Percentiles rank a stretch among this genome's conserved stretches.
phyloP scores from a whole-genome alignment of 2,797 vertebrate genomes.

The Danio choprae region DNA sequence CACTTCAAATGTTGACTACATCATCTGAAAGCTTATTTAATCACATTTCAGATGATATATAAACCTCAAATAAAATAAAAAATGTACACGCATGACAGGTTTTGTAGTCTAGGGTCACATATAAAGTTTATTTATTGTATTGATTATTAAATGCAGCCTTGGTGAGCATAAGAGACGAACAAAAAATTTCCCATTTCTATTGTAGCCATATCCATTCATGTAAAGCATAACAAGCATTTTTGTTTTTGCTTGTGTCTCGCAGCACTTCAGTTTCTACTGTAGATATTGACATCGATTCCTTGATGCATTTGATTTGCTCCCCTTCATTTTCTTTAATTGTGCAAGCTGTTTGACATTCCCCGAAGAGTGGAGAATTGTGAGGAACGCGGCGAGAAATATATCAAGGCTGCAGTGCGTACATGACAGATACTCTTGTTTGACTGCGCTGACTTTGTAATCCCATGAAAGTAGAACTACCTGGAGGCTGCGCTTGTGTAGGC shows the following conservation, averaged over 20 bases:
- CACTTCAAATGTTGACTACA: too few species aligned
- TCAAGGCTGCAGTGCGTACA: constrained; percentile 18
- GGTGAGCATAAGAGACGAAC: too few species aligned
- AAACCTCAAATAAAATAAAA: too few species aligned
- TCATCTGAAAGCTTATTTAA: too few species aligned
- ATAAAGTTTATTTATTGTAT: too few species aligned
- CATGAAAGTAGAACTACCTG: constrained; percentile 21
- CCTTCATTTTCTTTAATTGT: constrained; percentile 35
- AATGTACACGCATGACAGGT: too few species aligned
- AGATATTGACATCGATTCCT: constrained; percentile 27
- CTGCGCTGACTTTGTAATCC: constrained; percentile 36
- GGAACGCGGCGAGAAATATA: not conserved
- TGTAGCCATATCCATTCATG: not conserved
- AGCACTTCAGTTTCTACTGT: not conserved
- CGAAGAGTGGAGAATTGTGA: constrained; percentile 21
- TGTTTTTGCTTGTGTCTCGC: not conserved
- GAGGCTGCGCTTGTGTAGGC: constrained; percentile 27
- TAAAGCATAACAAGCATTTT: constrained; percentile 1
- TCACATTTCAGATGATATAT: too few species aligned
- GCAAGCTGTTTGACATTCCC: constrained; percentile 30
- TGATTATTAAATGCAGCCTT: too few species aligned
- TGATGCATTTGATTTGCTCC: constrained; percentile 34
- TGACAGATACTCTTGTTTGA: constrained; percentile 39
- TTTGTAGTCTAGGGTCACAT: too few species aligned
- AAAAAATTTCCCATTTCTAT: too few species aligned